These are phyloP conservation scores for Drosophila lacteicornis DNA, from an alignment of 1,140 invertebrate genomes.

Conservation along the genomic window DNA sequence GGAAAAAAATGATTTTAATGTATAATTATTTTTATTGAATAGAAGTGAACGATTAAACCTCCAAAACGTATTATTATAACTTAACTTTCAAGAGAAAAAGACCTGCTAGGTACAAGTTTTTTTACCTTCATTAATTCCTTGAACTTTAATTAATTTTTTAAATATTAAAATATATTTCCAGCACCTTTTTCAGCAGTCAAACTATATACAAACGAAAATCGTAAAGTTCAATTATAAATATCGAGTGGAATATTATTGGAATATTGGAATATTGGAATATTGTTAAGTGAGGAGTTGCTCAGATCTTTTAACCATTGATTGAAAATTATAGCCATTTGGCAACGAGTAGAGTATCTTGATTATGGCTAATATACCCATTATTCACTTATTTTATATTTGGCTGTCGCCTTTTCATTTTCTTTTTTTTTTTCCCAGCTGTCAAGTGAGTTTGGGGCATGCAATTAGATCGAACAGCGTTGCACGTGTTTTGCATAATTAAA, in stretches of 20 bases:
- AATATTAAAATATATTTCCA: neutral
- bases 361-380: conserved; percentile 45
- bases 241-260: no score
- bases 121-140: neutral
- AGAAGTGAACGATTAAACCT: neutral
- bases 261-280: no score
- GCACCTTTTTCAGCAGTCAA: neutral
- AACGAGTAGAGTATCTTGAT: conserved; percentile 19
- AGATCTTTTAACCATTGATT: conserved; percentile 18
- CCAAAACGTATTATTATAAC: neutral
- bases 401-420: neutral
- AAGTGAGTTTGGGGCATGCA: conserved; percentile 59
- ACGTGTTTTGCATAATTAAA: conserved; percentile 80
- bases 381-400: conserved; percentile 47
- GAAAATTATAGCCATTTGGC: conserved; percentile 21
- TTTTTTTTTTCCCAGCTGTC: conserved; percentile 35
- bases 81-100: neutral
- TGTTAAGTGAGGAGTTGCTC: neutral
- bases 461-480: conserved; percentile 73
- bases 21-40: neutral
- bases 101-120: no score
- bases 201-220: neutral
- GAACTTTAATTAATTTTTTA: no score
- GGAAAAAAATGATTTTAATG: no score
- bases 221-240: neutral